phyloP scores from a whole-genome alignment of 2,888 invertebrate genomes.

The Saturnia pavonia region DNA sequence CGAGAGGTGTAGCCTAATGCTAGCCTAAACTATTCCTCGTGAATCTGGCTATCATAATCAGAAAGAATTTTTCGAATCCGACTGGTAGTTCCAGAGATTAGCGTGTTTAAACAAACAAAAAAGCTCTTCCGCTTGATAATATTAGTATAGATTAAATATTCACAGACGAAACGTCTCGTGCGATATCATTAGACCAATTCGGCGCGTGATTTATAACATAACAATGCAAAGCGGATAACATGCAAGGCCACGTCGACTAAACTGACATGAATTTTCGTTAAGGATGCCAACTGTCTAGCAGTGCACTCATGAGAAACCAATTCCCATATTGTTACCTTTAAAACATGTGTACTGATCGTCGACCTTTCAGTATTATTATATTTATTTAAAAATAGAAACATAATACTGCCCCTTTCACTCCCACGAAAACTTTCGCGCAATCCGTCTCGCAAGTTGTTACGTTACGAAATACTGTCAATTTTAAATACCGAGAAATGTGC shows the following conservation, averaged over 20 bases:
- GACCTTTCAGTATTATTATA: not conserved
- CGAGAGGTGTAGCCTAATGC: no score
- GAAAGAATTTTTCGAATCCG: no score
- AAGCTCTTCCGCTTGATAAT: no score
- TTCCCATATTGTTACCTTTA: not conserved
- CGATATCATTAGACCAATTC: not conserved
- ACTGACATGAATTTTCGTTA: not conserved
- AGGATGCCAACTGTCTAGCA: conserved; percentile 1
- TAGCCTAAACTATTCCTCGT: no score
- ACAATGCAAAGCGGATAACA: not conserved
- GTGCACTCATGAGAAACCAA: not conserved
- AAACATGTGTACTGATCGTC: not conserved
- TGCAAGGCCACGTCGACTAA: not conserved
- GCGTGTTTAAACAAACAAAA: no score
- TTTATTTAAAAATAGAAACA: not conserved
- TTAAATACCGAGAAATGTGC: no score
- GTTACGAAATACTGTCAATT: no score
- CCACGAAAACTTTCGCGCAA: not conserved
- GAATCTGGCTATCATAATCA: no score
- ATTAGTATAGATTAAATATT: no score
- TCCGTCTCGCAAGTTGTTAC: no score
- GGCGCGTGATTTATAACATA: conserved; percentile 4
- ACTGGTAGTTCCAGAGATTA: no score
- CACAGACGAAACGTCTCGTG: not conserved
- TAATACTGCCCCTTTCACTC: not conserved